phyloP scores from a whole-genome alignment of 2,113 vertebrate genomes.

The Oreochromis niloticus region DNA sequence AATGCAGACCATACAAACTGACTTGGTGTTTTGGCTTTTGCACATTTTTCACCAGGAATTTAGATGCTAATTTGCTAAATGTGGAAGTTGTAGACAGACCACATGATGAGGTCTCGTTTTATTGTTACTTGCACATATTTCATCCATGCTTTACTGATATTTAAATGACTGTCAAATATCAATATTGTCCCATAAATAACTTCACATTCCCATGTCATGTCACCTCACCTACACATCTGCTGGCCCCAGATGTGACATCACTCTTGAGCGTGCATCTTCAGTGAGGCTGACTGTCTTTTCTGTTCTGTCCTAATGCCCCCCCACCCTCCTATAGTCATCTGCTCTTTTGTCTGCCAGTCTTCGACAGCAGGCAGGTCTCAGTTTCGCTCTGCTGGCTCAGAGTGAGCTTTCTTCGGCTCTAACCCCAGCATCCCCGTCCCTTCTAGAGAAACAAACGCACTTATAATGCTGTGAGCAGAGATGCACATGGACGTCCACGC shows the following conservation, averaged over 20 bases:
- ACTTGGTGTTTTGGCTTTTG: background rate
- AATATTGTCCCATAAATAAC: background rate
- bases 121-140: background rate
- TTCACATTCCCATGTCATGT: background rate
- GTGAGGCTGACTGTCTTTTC: slow-evolving; percentile 37
- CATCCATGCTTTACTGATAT: background rate
- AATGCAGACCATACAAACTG: background rate
- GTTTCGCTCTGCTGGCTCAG: slow-evolving; percentile 28
- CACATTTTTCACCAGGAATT: background rate
- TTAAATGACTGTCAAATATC: background rate
- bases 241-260: background rate
- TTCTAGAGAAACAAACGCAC: background rate
- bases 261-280: background rate
- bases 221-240: background rate
- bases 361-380: slow-evolving; percentile 67
- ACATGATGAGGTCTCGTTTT: background rate
- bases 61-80: background rate
- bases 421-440: background rate
- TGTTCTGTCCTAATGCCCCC: slow-evolving; percentile 48
- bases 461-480: background rate
- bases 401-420: background rate
- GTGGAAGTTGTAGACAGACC: background rate
- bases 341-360: slow-evolving; percentile 62
- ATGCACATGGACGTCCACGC: background rate
- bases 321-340: slow-evolving; percentile 46